phyloP scores from a whole-genome alignment of 1,140 invertebrate genomes.

The Onthophagus taurus region DNA sequence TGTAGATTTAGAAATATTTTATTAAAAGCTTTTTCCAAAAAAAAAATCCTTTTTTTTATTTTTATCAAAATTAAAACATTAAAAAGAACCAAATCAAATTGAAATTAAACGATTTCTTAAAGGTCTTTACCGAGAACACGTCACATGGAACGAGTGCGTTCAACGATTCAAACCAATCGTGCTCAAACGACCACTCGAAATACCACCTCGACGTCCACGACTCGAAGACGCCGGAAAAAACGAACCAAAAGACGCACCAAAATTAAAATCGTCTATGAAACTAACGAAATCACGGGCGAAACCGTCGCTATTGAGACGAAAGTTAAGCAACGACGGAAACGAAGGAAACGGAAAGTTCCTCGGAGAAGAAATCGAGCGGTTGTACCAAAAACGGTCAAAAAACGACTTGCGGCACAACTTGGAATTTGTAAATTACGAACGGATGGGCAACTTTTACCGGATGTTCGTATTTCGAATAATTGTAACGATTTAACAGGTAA shows the following conservation, averaged over 20 bases:
- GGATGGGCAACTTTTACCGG: constrained; percentile 21
- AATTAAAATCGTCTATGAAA: constrained; percentile 28
- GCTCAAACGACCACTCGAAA: constrained; percentile 4
- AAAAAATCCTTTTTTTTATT: not conserved
- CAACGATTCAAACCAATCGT: constrained; percentile 16
- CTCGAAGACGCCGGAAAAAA: constrained; percentile 19
- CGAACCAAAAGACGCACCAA: constrained; percentile 16
- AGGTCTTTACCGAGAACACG: constrained; percentile 51
- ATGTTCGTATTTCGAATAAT: not conserved
- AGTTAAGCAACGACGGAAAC: constrained; percentile 20
- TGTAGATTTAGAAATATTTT: no score
- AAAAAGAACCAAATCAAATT: no score
- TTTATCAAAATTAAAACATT: no score
- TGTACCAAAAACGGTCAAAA: constrained; percentile 34
- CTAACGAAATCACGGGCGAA: constrained; percentile 29
- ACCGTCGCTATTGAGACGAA: constrained; percentile 25
- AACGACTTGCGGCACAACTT: constrained; percentile 36
- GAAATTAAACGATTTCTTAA: constrained; percentile 9
- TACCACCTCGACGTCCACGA: constrained; percentile 21
- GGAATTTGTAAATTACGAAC: constrained; percentile 34
- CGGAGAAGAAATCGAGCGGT: not conserved
- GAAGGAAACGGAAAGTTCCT: constrained; percentile 16
- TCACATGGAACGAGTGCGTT: constrained; percentile 56
- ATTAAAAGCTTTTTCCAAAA: not conserved
- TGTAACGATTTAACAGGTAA: no score